Conservation (phyloP, 2,797 vertebrate species). For the Coranthus polyacanthus region DNA sequence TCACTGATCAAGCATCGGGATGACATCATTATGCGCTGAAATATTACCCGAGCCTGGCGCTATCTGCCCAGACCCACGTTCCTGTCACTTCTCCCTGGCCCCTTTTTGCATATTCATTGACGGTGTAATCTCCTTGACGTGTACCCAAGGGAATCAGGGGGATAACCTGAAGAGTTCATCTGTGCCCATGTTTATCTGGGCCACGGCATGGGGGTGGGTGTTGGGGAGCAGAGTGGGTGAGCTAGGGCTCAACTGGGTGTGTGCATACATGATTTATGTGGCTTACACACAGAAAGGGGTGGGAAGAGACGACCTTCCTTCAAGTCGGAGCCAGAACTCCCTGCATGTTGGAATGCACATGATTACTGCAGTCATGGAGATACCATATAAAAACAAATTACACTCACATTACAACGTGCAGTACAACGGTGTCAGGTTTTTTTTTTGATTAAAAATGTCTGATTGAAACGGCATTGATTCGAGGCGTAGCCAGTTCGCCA, state of each 20-base stretch:
- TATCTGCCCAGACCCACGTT: conserved; percentile 38
- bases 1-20: conserved; percentile 60
- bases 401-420: conserved; percentile 19
- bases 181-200: conserved; percentile 73
- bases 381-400: conserved; percentile 8
- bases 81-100: conserved; percentile 46
- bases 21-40: conserved; percentile 70
- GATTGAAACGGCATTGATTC: no score
- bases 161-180: conserved; percentile 82
- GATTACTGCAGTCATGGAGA: conserved; percentile 26
- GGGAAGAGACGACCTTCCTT: conserved; percentile 64
- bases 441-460: no score
- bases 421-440: no score
- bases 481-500: no score
- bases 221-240: conserved; percentile 54
- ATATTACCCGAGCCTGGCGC: conserved; percentile 51
- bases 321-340: conserved; percentile 28
- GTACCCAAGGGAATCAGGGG: conserved; percentile 65
- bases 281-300: conserved; percentile 61
- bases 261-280: conserved; percentile 85
- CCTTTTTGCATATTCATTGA: conserved; percentile 78
- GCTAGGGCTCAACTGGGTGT: conserved; percentile 74
- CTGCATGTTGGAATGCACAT: conserved; percentile 29
- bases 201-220: conserved; percentile 51
- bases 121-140: conserved; percentile 77